Base-by-base conservation (phyloP, 2,797 vertebrate genomes). In the Kryptolebias ocellatus region DNA sequence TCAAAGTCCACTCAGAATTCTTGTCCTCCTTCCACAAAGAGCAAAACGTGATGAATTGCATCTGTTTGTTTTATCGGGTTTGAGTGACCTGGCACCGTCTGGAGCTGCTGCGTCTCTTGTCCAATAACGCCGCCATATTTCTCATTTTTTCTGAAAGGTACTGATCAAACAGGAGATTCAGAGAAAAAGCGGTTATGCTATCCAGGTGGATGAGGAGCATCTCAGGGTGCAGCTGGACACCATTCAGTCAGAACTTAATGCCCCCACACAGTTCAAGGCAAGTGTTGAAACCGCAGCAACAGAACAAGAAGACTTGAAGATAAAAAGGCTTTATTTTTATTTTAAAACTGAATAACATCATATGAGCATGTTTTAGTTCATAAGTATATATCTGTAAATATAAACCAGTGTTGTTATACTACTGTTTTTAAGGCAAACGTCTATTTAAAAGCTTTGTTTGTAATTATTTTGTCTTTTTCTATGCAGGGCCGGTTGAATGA, bases 141-240 rank as follows among this genome's bases (percentile, higher is more conserved):
- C 39, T 64, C 29, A 5, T 15, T 72, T 24, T 71, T 59, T 29
- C 58, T 79, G 67, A 9, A 78, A 98, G 97, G 97, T 99, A 58
- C 86, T 99, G 66, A 99, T 98, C 77, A 98, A 97, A 81, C 97
- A 99, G 82, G 98, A 99, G 85, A 98, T 98, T 85, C 98, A 99
- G 70, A 95, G 98, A 79, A 99, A 99, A 85, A 97, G 96, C 0
- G 98, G 98, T 0, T 99, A 99, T 0, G 98, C 98, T 20, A 98
- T 99, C 82, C 98, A 99, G 74, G 96, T 98, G 56, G 98, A 99
- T 0, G 98, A 99, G 83, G 98, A 99, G 64, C 98, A 99, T 68
- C 92, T 99, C 20, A 90, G 97, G n/a, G 98, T 99, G 56, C 98
- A 99, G 90, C 81, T 99, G 66, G 98, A 99, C 74, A 99, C 97